These are phyloP conservation scores for Ophioninae sp. DNA, from an alignment of 2,888 invertebrate species.

Conservation along the genomic window DNA sequence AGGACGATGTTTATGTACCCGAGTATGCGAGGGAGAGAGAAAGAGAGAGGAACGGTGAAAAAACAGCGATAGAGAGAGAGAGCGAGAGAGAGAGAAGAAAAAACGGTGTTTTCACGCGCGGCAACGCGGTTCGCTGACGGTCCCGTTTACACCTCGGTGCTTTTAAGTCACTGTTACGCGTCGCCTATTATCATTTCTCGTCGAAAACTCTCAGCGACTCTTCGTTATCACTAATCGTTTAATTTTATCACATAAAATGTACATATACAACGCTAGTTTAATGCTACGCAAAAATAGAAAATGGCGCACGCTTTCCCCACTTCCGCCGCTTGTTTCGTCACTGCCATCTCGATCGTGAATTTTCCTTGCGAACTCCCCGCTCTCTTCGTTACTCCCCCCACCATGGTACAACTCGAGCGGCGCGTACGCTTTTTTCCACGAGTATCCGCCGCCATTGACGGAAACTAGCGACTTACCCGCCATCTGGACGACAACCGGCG, in stretches of 20 bases:
- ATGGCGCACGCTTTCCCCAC: conserved; percentile 76
- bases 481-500: conserved; percentile 29
- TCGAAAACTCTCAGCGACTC: conserved; percentile 53
- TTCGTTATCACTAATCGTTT: conserved; percentile 69
- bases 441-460: conserved; percentile 17
- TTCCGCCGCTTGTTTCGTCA: conserved; percentile 73
- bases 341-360: conserved; percentile 72
- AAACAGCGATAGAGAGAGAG: conserved; percentile 21
- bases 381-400: neutral
- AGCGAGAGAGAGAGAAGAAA: conserved; percentile 16
- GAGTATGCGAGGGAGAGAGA: conserved; percentile 38
- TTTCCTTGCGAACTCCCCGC: conserved; percentile 33
- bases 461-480: conserved; percentile 13
- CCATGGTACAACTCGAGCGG: neutral
- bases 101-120: conserved; percentile 67
- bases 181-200: conserved; percentile 73
- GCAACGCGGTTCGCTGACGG: conserved; percentile 68
- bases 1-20: conserved; percentile 63
- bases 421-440: conserved; percentile 12
- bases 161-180: conserved; percentile 68
- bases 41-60: conserved; percentile 38
- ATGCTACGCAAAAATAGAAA: conserved; percentile 80
- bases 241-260: conserved; percentile 76
- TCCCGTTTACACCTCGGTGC: conserved; percentile 63
- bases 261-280: conserved; percentile 78